Evolutionary conservation across 2,888 invertebrate genomes (phyloP).

Genomic region (Cecidostiba fungosa): DNA sequence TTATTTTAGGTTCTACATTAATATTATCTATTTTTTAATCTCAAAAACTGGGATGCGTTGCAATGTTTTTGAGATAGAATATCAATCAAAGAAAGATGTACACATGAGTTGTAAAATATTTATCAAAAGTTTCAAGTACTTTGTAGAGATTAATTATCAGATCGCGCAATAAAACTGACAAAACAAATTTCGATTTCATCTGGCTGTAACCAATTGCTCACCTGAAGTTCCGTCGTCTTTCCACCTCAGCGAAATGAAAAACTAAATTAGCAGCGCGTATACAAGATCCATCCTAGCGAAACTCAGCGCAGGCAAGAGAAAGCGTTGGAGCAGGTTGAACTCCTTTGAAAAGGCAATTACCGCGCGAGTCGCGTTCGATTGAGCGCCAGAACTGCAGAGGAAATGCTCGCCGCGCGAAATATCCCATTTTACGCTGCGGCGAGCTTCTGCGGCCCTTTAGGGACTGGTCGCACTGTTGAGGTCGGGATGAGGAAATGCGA

Average conservation of each 20-base stretch:
- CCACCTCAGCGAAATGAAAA: background rate
- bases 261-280: background rate
- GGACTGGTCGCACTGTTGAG: background rate
- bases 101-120: too few species aligned
- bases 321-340: background rate
- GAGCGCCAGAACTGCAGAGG: background rate
- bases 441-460: background rate
- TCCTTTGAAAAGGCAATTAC: conserved; percentile 19
- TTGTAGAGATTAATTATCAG: too few species aligned
- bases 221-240: background rate
- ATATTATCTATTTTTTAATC: too few species aligned
- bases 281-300: background rate
- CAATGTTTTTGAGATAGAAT: too few species aligned
- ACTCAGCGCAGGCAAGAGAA: background rate
- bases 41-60: too few species aligned
- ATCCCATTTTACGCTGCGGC: conserved; percentile 19
- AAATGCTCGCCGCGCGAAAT: background rate
- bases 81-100: too few species aligned
- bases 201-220: background rate
- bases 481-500: background rate
- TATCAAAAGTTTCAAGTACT: too few species aligned
- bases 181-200: background rate
- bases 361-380: conserved; percentile 11
- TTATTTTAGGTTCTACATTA: too few species aligned
- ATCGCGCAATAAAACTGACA: too few species aligned